phyloP scores from a whole-genome alignment of 1,140 invertebrate species.

The Philaenus spumarius region DNA sequence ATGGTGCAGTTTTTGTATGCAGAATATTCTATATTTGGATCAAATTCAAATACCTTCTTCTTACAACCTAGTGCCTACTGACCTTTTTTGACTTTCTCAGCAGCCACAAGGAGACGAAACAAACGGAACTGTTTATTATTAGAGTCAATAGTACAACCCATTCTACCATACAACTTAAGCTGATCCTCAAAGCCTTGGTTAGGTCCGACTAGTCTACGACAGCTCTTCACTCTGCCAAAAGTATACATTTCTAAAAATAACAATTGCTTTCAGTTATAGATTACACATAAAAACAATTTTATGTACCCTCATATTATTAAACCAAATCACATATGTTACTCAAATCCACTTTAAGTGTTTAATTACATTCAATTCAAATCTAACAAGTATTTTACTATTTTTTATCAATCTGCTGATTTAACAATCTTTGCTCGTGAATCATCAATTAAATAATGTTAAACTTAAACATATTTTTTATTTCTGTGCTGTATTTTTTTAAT shows the following conservation, averaged over 20 bases:
- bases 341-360: too few species aligned
- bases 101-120: slow-evolving; percentile 66
- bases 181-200: slow-evolving; percentile 71
- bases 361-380: too few species aligned
- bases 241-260: slow-evolving; percentile 23
- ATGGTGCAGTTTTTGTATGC: too few species aligned
- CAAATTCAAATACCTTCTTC: too few species aligned
- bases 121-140: slow-evolving; percentile 66
- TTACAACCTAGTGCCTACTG: too few species aligned
- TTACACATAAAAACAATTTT: neutral
- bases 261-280: neutral
- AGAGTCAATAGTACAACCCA: slow-evolving; percentile 63
- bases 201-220: slow-evolving; percentile 57
- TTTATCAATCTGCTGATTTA: too few species aligned
- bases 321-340: slow-evolving; percentile 9
- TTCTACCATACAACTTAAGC: slow-evolving; percentile 65
- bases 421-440: too few species aligned
- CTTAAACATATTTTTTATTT: too few species aligned
- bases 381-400: too few species aligned
- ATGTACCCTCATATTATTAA: neutral
- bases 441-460: too few species aligned
- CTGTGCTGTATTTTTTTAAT: too few species aligned
- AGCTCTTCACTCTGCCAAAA: slow-evolving; percentile 49
- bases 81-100: slow-evolving; percentile 71
- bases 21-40: too few species aligned